Evolutionary conservation across 2,888 invertebrate genomes (phyloP).

Genomic region (Podotricha telesiphe): DNA sequence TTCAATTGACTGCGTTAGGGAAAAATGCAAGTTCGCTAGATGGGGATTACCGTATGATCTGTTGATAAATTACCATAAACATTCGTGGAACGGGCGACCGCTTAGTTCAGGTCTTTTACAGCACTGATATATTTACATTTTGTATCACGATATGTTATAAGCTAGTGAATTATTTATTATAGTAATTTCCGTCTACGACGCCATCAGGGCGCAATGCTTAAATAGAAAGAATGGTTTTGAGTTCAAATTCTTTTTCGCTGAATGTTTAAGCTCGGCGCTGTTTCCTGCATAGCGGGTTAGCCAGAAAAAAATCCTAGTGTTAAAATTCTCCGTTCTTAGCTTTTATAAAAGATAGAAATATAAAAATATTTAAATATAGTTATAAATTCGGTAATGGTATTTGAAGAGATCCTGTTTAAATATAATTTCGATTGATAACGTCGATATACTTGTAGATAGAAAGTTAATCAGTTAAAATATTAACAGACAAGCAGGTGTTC

Average conservation of each 20-base stretch:
- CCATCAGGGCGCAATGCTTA: no score
- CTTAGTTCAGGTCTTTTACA: conserved; percentile 1
- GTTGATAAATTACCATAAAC: conserved; percentile 24
- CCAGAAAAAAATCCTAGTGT: no score
- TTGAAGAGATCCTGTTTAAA: not conserved
- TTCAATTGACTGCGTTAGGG: conserved; percentile 7
- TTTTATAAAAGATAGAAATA: no score
- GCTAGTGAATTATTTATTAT: not conserved
- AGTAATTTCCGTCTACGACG: not conserved
- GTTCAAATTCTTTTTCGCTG: no score
- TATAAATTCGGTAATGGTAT: not conserved
- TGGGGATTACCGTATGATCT: conserved; percentile 26
- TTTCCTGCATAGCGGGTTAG: no score
- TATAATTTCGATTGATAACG: not conserved
- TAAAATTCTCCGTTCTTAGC: no score
- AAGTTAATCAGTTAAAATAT: not conserved
- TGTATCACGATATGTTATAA: not conserved
- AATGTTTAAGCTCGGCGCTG: no score
- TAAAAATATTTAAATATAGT: no score
- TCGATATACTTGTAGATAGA: not conserved
- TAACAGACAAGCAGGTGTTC: not conserved
- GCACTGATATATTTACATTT: not conserved
- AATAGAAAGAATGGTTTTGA: no score
- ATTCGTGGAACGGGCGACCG: not conserved
- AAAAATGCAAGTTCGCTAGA: conserved; percentile 7